These are phyloP conservation scores for Teleopsis dalmanni DNA, from an alignment of 1,140 invertebrate species.

Conservation along the genomic window DNA sequence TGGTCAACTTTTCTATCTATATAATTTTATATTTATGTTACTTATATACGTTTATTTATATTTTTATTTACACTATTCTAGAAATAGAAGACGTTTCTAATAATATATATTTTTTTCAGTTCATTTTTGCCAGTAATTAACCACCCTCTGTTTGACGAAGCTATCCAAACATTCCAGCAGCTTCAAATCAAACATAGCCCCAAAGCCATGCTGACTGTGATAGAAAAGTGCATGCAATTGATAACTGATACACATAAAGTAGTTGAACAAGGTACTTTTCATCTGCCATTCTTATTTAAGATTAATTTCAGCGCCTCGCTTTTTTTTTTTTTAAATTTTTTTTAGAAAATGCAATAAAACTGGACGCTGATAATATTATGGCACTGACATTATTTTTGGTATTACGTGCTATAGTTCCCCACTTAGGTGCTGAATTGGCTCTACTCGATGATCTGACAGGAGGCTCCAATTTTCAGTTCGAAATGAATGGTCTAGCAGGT, in stretches of 20 bases:
- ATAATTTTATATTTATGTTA: too few species aligned
- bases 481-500: slow-evolving; percentile 42
- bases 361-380: slow-evolving; percentile 40
- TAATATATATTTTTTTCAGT: slow-evolving; percentile 14
- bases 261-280: slow-evolving; percentile 18
- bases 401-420: slow-evolving; percentile 38
- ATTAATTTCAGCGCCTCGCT: background rate
- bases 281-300: background rate
- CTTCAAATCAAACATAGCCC: slow-evolving; percentile 41
- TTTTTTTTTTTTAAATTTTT: background rate
- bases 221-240: slow-evolving; percentile 37
- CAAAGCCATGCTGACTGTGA: slow-evolving; percentile 40
- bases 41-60: too few species aligned
- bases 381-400: slow-evolving; percentile 36
- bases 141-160: slow-evolving; percentile 24
- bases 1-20: too few species aligned
- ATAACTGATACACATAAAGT: slow-evolving; percentile 35
- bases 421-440: slow-evolving; percentile 40
- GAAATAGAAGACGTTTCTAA: background rate
- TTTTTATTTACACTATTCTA: slow-evolving; percentile 1
- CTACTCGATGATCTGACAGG: slow-evolving; percentile 39
- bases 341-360: slow-evolving; percentile 26
- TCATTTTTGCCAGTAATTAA: slow-evolving; percentile 26
- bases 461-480: slow-evolving; percentile 36
- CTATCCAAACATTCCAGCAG: slow-evolving; percentile 33